Base-by-base conservation (phyloP, 2,113 vertebrate genomes). In the Callaeas wilsoni region DNA sequence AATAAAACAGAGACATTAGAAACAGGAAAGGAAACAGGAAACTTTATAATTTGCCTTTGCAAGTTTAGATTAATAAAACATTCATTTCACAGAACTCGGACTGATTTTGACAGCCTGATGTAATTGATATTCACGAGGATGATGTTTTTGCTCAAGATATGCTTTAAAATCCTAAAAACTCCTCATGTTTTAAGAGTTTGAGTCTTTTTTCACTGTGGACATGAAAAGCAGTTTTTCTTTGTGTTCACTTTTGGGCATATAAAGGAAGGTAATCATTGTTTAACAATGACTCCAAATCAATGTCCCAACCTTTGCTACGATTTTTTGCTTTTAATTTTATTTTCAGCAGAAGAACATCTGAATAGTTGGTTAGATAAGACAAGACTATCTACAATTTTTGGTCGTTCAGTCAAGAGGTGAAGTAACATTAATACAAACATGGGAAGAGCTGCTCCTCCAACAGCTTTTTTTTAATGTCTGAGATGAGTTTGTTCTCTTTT, bases 1-100 rank as follows among this genome's bases (percentile, higher is more conserved):
- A 74, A 95, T 33, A 77, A 78, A 92, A 88, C 74, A 93, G 86
- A 73, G 68, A 84, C 10, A 81, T 70, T 79, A 83, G 69, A 89
- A 44, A 87, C 32, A 89, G 57, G 65, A 63, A 81, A 68, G 7
- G 25, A 47, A 77, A 53, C 9, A n/a, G 18, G 12, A 55, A 35
- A 17, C 26, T 76, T 74, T 4, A 2, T 17, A 33, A 62, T 3
- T 21, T 79, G 12, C 4, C 35, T 33, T 49, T 27, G 37, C 16
- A 73, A 50, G 27, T 59, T 75, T 20, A 22, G 42, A 44, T 32
- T 47, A 53, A 80, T 53, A 49, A 89, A 94, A 85, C 12, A 16
- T 4, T 84, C 5, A 29, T 22, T 67, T 84, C 50, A 76, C 19
- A 47, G 75, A 84, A 20, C 35, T 13, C 22, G 3, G 56, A 91